Conservation (phyloP, 1,140 invertebrate species). For the Drosophila tani region DNA sequence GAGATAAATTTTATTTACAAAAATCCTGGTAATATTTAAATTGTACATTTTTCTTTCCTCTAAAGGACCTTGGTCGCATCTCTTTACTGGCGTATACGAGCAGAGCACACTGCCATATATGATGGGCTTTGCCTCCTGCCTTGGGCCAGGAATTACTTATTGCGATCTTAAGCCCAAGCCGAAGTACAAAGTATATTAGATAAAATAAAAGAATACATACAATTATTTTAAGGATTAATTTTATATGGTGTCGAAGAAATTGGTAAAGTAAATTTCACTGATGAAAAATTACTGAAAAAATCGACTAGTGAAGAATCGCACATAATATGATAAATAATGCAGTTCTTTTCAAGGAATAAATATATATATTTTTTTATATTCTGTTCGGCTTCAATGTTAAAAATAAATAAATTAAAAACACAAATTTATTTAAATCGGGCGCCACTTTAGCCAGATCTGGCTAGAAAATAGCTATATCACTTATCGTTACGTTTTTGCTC, state of each 20-base stretch:
- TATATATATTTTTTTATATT: no score
- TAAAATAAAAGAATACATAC: not conserved
- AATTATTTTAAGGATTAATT: not conserved
- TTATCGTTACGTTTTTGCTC: no score
- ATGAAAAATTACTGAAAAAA: no score
- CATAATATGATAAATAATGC: no score
- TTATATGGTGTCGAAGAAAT: not conserved
- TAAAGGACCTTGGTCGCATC: slow-evolving; percentile 88
- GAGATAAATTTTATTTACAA: not conserved
- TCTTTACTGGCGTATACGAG: slow-evolving; percentile 91
- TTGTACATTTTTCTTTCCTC: slow-evolving; percentile 63
- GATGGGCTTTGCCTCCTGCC: slow-evolving; percentile 88
- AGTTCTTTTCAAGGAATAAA: no score
- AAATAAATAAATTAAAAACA: no score
- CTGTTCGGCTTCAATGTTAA: no score
- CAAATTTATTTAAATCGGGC: no score
- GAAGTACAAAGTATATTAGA: slow-evolving; percentile 18
- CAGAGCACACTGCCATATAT: slow-evolving; percentile 91
- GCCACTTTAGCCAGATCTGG: no score
- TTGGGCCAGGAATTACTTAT: slow-evolving; percentile 85
- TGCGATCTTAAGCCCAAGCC: slow-evolving; percentile 60
- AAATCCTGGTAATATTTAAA: not conserved
- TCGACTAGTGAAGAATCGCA: no score
- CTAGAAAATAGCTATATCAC: no score
- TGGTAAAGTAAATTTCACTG: no score